phyloP scores from a whole-genome alignment of 2,113 vertebrate species.

The Paraplagusia blochii region DNA sequence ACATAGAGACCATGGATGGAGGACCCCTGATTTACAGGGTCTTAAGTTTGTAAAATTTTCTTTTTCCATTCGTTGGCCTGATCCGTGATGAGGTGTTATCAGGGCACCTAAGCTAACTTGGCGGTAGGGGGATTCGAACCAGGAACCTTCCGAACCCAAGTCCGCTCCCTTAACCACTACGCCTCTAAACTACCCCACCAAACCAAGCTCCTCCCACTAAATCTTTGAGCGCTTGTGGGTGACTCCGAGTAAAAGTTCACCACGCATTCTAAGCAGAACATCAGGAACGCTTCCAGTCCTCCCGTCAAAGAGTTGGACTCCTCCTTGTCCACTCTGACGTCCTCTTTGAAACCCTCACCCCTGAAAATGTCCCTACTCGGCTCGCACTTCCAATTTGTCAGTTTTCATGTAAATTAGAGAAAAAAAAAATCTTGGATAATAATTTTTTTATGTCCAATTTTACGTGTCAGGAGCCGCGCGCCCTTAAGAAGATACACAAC shows the following conservation, averaged over 20 bases:
- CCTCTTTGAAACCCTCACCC: slow-evolving; percentile 43
- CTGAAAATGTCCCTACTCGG: slow-evolving; percentile 52
- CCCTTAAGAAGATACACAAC: slow-evolving; percentile 1
- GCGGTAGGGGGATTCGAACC: too few species aligned
- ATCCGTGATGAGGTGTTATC: too few species aligned
- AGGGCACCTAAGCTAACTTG: too few species aligned
- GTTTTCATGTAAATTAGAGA: slow-evolving; percentile 2
- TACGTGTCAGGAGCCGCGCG: neutral
- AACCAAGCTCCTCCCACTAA: too few species aligned
- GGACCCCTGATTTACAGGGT: too few species aligned
- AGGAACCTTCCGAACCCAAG: too few species aligned
- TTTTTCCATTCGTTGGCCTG: too few species aligned
- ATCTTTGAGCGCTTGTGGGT: slow-evolving; percentile 1
- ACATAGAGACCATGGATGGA: too few species aligned
- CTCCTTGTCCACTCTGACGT: slow-evolving; percentile 13
- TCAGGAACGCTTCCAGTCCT: slow-evolving; percentile 31
- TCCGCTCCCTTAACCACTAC: too few species aligned
- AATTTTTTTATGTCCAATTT: slow-evolving; percentile 6
- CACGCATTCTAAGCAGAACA: slow-evolving; percentile 25
- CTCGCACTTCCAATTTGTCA: slow-evolving; percentile 44
- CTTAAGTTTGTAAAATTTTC: too few species aligned
- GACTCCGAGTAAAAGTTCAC: slow-evolving; percentile 23
- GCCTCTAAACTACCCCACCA: too few species aligned
- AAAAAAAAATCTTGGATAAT: slow-evolving; percentile 9
- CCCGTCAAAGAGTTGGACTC: slow-evolving; percentile 33